phyloP scores from a whole-genome alignment of 2,888 invertebrate genomes.

The Saturnia pavonia region DNA sequence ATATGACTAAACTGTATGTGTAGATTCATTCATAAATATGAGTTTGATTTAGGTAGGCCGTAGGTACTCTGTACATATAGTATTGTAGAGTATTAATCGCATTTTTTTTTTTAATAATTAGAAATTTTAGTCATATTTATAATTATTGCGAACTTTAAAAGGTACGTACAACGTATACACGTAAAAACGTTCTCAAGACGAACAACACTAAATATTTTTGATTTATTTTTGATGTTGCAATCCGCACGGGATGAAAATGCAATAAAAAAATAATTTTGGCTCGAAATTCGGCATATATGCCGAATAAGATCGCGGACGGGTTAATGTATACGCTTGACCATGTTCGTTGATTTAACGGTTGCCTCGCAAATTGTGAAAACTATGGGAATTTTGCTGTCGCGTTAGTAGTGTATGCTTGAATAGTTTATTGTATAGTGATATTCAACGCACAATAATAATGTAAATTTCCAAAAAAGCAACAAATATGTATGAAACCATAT shows the following conservation, averaged over 20 bases:
- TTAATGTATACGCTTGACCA: neutral
- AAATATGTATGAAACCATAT: neutral
- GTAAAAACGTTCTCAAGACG: too few relatives aligned
- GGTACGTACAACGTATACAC: too few relatives aligned
- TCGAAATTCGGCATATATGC: too few relatives aligned
- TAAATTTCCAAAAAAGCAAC: neutral
- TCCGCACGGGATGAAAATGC: neutral
- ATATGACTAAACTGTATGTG: slow-evolving; percentile 64
- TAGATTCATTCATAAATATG: slow-evolving; percentile 66
- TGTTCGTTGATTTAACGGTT: neutral
- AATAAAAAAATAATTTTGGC: neutral
- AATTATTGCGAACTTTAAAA: neutral
- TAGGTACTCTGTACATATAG: neutral
- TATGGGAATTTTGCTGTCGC: neutral
- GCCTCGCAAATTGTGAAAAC: neutral
- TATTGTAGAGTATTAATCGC: neutral
- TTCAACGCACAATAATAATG: neutral
- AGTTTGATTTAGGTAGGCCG: slow-evolving; percentile 35
- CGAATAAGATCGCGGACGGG: too few relatives aligned
- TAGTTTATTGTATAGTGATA: too few relatives aligned
- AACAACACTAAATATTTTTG: too few relatives aligned
- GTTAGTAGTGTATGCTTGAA: neutral
- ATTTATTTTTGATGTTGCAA: too few relatives aligned
- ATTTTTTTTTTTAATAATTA: too few relatives aligned
- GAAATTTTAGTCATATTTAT: neutral